These are phyloP conservation scores for Nasonia longicornis DNA, from an alignment of 1,140 invertebrate species.

Conservation along the genomic window DNA sequence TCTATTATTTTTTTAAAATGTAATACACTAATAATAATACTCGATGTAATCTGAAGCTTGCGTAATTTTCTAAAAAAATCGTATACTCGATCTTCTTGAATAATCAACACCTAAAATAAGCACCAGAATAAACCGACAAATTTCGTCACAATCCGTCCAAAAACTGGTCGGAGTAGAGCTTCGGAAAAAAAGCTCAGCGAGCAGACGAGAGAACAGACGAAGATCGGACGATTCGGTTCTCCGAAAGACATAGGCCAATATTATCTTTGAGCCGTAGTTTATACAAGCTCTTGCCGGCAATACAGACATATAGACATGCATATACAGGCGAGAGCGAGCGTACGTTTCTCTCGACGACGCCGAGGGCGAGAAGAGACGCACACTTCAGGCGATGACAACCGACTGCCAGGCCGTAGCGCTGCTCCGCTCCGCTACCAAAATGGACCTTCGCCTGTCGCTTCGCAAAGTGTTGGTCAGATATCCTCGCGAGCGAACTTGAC, in stretches of 20 bases:
- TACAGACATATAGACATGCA: neutral
- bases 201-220: neutral
- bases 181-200: neutral
- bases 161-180: no score
- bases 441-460: neutral
- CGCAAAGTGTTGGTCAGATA: neutral
- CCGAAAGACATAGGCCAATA: slow-evolving; percentile 40
- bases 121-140: neutral
- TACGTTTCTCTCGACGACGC: neutral
- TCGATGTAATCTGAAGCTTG: no score
- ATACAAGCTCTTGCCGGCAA: slow-evolving; percentile 2
- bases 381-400: neutral
- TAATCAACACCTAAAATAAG: neutral
- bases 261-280: slow-evolving; percentile 35
- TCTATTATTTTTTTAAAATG: no score
- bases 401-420: neutral
- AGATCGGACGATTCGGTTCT: slow-evolving; percentile 13
- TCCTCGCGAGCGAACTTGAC: neutral
- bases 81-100: no score
- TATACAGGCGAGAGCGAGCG: neutral
- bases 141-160: no score
- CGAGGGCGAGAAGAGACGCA: neutral
- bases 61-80: no score
- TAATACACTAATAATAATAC: no score
- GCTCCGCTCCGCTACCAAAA: neutral